Base-by-base conservation (phyloP, 2,797 vertebrate genomes). In the Alectoris magna region DNA sequence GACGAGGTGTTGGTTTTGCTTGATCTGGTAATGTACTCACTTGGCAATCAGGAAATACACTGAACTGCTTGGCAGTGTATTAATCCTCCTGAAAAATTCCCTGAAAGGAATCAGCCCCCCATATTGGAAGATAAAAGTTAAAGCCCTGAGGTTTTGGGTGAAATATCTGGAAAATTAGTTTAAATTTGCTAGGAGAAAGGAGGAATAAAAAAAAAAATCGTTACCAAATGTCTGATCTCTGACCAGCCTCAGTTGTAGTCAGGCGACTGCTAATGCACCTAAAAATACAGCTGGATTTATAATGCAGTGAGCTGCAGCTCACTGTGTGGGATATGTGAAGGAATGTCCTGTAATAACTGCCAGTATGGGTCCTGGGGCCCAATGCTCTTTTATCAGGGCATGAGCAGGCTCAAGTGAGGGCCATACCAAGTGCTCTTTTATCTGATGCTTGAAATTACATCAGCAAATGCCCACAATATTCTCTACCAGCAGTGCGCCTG, bases 281-380 rank as follows among this genome's bases (percentile, higher is more conserved):
- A 95, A 96, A 96, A 96, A 93, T 90, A 93, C 93, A 95, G 93
- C 89, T 95, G 94, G 92, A 46, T 91, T 92, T 81, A 84, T 92
- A 93, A 88, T 86, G 41, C 91, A 86, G 73, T 66, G 73, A 1
- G 31, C 77, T 93, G 91, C 81, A 91, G 67, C 78, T 93, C 84
- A 44, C 76, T 93, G 82, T 63, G 70, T 83, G 88, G 91, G 94
- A 93, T 95, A 95, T 86, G 91, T 49, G 92, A 75, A 96, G 91
- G 95, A 96, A 95, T 95, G 94, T 95, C 95, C 87, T 96, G 63
- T 96, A 94, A 95, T 90, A 96, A 95, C 92, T 92, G 67, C 85
- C 3, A 34, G 60, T 84, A 95, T 92, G 91, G 82, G 94, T 94
- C 71, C 92, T 79, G 94, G 92, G 95, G 92, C 94, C 91, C 88